phyloP scores from a whole-genome alignment of 92 coral and sea anemone species.

The Scolanthus callimorphus region DNA sequence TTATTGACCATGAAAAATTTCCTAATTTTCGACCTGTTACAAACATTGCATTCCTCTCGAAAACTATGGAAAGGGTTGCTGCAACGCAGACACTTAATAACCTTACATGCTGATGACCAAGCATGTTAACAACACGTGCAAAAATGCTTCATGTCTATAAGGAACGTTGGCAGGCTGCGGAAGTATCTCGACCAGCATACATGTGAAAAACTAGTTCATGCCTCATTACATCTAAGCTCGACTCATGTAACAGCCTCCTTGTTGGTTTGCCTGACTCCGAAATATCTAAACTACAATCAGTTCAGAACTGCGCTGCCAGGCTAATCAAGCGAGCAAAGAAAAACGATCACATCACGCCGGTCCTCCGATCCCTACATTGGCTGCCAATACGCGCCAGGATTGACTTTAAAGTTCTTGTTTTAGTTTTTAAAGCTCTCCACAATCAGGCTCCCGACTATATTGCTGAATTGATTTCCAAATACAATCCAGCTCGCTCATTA shows the following conservation, averaged over 20 bases:
- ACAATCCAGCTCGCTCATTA: slow-evolving; percentile 6
- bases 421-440: slow-evolving; percentile 13
- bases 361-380: slow-evolving; percentile 10
- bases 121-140: slow-evolving; percentile 15
- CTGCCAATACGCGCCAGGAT: slow-evolving; percentile 12
- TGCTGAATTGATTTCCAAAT: background rate
- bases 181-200: slow-evolving; percentile 10
- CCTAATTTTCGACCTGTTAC: too few species aligned
- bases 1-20: too few species aligned
- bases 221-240: too few species aligned
- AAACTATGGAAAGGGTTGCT: too few species aligned
- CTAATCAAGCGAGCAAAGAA: slow-evolving; percentile 14
- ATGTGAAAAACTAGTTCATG: slow-evolving; percentile 10
- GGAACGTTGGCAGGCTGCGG: slow-evolving; percentile 10
- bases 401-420: slow-evolving; percentile 13
- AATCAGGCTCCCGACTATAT: slow-evolving; percentile 7
- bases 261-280: slow-evolving; percentile 15
- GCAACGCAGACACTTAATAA: too few species aligned
- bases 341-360: slow-evolving; percentile 17
- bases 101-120: too few species aligned
- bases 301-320: slow-evolving; percentile 17
- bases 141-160: slow-evolving; percentile 9
- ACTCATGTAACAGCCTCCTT: slow-evolving; percentile 9
- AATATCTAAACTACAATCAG: slow-evolving; percentile 14
- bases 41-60: too few species aligned